Evolutionary conservation across 2,113 vertebrate genomes (phyloP), one percentile per base, ranked within the genome.

Genomic region (Oncorhynchus mykiss): DNA sequence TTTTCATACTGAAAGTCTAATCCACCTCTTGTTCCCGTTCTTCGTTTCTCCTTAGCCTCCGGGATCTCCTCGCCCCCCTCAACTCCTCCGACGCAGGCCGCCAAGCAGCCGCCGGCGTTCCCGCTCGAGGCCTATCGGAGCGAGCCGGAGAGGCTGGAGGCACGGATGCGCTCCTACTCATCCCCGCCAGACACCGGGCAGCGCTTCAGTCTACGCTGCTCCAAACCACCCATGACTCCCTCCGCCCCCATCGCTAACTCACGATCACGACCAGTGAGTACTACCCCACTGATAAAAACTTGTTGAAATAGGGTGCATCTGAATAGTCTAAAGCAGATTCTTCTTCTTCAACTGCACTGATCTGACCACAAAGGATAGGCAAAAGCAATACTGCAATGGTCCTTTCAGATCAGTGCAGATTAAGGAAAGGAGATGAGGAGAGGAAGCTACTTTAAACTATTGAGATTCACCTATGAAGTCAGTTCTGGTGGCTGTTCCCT

Each of bases 91-190:
- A 62, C 59, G 0, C 59, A 62, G 59, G 92, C 91, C 78, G 88
- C 67, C 90, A 94, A 94, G 85, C 92, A 94, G 85, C 91, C 93
- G 71, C 84, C 84, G 0, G 75, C 31, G 25, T 97, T 97, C 83
- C 95, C 86, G 5, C 92, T 97, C 16, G 95, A 98, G 86, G 94
- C 93, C 49, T 97, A 96, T 71, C 93, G 94, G 79, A 94, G 93
- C 6, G 96, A 97, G 85, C 96, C 96, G 0, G 93, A 94, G 86
- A 92, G 96, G 69, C 91, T 90, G 4, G 96, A 96, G 84, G 89
- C 94, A 57, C 92, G 96, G 72, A 72, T 94, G 77, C 95, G 94
- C 57, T 94, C 95, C 62, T 96, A 91, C 78, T 94, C 95, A 5
- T 94, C 95, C 0, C 96, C 96, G 20, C 95, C 91, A 0, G 95